Base-by-base conservation (phyloP, 2,797 vertebrate genomes). In the Pseudochromis fuscus region DNA sequence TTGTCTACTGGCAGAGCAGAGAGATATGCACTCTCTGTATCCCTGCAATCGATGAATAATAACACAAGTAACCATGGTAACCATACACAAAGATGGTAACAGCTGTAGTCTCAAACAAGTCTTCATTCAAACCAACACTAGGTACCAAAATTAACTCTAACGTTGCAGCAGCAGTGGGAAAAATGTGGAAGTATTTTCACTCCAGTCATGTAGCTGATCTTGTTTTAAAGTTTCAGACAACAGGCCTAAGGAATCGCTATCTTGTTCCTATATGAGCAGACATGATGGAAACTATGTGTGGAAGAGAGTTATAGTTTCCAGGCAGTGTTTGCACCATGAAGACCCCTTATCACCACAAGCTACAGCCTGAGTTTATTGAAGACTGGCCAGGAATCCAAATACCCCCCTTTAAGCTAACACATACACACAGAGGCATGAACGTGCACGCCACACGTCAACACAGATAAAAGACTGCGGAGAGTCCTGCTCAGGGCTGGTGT, bases 351-450 rank as follows among this genome's bases (percentile, higher is more conserved):
- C 85, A 38, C 66, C 51, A 35, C 68, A 73, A 12, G 38, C 73
- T 86, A 77, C 65, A 75, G 80, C 40, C 51, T 48, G 50, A 46
- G 82, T 79, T 90, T 86, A 86, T 75, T 87, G 83, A 83, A 78
- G 72, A 80, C 79, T 30, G 44, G 83, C 85, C 89, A 87, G 82
- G 87, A 90, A 89, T 90, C 61, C 74, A 86, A 84, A 87, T 65
- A 82, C 60, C 50, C 57, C 67, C 67, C 51, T 59, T 56, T 56
- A 63, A 50, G 44, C 42, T 38, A 31, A 58, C 79, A 72, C 76
- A 76, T 5, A 68, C 53, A 67, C 27, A 51, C 48, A 64, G 15
- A 3, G 51, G 67, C 75, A 55, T 37, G 52, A 80, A 75, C 49
- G 62, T 71, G 76, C 67, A 75, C 70, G 23, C 51, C 67, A 79